phyloP scores from a whole-genome alignment of 2,888 invertebrate species.

The Aspidiotus rigidus region DNA sequence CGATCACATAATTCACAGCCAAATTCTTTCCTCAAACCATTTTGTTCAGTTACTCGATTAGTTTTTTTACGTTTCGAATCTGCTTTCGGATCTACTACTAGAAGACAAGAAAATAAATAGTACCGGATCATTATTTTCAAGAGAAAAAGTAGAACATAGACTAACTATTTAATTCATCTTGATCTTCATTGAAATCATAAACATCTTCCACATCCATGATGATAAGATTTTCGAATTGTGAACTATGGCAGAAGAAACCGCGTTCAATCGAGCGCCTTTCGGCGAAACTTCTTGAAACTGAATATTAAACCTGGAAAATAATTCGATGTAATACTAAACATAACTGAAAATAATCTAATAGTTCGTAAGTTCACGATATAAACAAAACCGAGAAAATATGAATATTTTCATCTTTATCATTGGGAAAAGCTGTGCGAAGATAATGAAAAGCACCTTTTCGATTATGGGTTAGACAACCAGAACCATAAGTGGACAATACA shows the following conservation, averaged over 20 bases:
- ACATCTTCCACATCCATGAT: constrained; percentile 33
- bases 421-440: not conserved
- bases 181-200: constrained; percentile 35
- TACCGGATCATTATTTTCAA: not conserved
- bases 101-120: no score
- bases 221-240: not conserved
- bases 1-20: constrained; percentile 22
- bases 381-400: no score
- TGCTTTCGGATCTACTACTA: constrained; percentile 15
- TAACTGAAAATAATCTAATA: no score
- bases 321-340: no score
- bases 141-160: constrained; percentile 11
- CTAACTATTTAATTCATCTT: constrained; percentile 34
- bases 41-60: constrained; percentile 8
- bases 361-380: no score
- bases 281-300: no score
- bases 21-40: constrained; percentile 24
- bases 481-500: no score
- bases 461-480: not conserved
- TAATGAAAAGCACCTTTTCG: not conserved
- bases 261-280: no score
- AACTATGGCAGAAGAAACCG: no score
- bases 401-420: not conserved
- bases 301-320: no score
- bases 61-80: constrained; percentile 6